Conservation (phyloP, 92 coral and sea anemone genomes). For the Umimayanthus kanabou region DNA sequence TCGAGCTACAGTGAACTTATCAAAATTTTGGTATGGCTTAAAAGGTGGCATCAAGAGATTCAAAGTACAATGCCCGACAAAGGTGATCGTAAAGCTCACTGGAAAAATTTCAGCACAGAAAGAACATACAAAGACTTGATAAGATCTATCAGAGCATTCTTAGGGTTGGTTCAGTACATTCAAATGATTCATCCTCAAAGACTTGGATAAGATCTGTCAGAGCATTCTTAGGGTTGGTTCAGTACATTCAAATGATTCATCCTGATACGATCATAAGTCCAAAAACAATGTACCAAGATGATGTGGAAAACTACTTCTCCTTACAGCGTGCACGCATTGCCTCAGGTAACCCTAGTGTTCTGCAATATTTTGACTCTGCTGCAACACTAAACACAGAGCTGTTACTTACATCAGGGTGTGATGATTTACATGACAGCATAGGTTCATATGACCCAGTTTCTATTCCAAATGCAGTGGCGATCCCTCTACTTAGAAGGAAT, state of each 20-base stretch:
- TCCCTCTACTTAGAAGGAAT: conserved; percentile 47
- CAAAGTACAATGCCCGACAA: conserved; percentile 8
- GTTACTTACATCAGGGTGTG: conserved; percentile 14
- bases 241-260: conserved; percentile 51
- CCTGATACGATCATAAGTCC: conserved; percentile 43
- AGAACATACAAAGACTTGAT: neutral
- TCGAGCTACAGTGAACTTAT: conserved; percentile 30
- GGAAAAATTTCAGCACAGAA: neutral
- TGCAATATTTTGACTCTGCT: conserved; percentile 36
- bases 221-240: conserved; percentile 62
- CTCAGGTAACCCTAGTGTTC: conserved; percentile 32
- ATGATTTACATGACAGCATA: conserved; percentile 25
- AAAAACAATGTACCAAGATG: conserved; percentile 63
- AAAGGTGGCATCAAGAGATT: conserved; percentile 27
- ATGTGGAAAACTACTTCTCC: conserved; percentile 62
- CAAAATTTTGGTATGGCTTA: conserved; percentile 23
- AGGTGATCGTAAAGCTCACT: neutral
- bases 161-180: conserved; percentile 59
- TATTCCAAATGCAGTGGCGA: conserved; percentile 44
- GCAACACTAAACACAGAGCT: conserved; percentile 35
- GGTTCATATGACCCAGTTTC: conserved; percentile 37
- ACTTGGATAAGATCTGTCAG: too few relatives aligned
- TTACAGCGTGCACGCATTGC: conserved; percentile 52
- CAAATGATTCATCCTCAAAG: conserved; percentile 55
- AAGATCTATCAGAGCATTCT: conserved; percentile 49